Percentiles rank a stretch among this genome's conserved stretches.
These are phyloP conservation scores for Alectoris magna DNA, from an alignment of 2,797 vertebrate species.

Conservation along the genomic window DNA sequence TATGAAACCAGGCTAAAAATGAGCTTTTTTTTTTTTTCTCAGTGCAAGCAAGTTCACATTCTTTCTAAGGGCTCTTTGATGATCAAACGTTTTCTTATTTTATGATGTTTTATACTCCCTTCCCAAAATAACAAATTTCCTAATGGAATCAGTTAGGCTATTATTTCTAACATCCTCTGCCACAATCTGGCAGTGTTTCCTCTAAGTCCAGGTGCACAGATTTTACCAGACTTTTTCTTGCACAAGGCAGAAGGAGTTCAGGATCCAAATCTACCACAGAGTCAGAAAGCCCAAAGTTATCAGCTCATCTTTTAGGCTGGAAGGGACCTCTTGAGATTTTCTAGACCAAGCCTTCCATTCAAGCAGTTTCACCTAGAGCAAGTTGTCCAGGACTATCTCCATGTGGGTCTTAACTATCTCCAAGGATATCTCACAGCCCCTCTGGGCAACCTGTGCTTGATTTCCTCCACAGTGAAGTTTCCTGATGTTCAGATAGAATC, in stretches of 20 bases:
- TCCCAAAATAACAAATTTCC: constrained; percentile 39
- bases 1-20: constrained; percentile 23
- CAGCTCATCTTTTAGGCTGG: neutral
- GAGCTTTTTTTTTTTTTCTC: neutral
- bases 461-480: neutral
- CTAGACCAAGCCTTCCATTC: neutral
- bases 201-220: neutral
- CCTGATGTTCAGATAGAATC: neutral
- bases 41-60: constrained; percentile 32
- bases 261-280: neutral
- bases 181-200: neutral
- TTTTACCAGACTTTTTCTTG: neutral
- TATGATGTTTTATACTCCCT: neutral
- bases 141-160: neutral
- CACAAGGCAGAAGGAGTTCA: neutral
- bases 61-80: constrained; percentile 47
- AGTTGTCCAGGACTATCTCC: neutral
- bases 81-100: constrained; percentile 48
- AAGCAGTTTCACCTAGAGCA: neutral
- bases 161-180: constrained; percentile 4
- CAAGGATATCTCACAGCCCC: neutral
- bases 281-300: neutral
- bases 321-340: neutral
- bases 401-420: neutral
- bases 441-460: neutral